These are phyloP conservation scores for Apostichopus californicus DNA, from an alignment of 35 echinoderm and acorn worm species.

Conservation along the genomic window DNA sequence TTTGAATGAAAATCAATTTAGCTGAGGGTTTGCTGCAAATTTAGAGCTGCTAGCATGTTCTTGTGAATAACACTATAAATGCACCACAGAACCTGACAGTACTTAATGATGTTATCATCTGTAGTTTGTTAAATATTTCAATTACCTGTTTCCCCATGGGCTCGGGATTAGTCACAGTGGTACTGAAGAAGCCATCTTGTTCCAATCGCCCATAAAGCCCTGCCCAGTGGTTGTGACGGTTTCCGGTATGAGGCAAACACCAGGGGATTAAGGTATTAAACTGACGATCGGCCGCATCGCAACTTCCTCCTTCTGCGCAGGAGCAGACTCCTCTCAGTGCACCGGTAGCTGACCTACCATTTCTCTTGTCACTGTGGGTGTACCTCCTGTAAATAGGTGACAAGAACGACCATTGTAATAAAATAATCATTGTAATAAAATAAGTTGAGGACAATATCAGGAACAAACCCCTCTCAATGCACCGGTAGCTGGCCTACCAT, in stretches of 20 bases:
- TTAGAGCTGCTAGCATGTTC: no score
- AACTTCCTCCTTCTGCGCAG: conserved; percentile 76
- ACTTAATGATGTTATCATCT: no score
- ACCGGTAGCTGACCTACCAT: conserved; percentile 74
- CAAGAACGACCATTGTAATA: not conserved
- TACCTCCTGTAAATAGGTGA: conserved; percentile 74
- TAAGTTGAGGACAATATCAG: no score
- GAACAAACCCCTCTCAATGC: conserved; percentile 85
- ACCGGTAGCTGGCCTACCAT: conserved; percentile 73
- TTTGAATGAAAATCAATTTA: no score
- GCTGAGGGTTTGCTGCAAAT: no score
- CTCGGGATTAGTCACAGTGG: conserved; percentile 97
- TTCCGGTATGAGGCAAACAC: conserved; percentile 95
- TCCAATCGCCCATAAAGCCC: conserved; percentile 92
- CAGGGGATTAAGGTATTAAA: conserved; percentile 96
- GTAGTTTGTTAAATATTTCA: no score
- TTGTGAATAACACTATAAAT: no score
- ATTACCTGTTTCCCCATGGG: conserved; percentile 99
- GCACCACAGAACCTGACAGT: no score
- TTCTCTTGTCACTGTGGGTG: conserved; percentile 95
- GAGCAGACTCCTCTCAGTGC: conserved; percentile 85
- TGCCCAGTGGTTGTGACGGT: conserved; percentile 96
- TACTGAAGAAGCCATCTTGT: conserved; percentile 97
- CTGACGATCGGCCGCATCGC: conserved; percentile 82
- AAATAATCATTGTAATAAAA: no score